Percentiles rank a stretch among this genome's conserved stretches.
phyloP scores from a whole-genome alignment of 2,888 invertebrate genomes.

The Platynereis dumerilii region DNA sequence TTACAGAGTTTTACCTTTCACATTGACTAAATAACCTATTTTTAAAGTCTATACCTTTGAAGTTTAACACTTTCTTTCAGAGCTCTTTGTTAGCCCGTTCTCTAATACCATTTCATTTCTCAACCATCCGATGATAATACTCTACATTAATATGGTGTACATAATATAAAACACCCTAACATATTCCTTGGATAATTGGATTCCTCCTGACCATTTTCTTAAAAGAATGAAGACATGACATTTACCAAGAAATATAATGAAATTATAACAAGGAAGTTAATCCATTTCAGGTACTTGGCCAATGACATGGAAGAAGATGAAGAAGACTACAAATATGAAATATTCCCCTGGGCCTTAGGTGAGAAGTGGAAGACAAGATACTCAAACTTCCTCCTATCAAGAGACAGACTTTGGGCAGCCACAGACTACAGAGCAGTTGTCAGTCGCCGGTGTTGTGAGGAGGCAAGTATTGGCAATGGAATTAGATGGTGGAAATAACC shows the following conservation, averaged over 20 bases:
- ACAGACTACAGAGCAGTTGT: constrained; percentile 67
- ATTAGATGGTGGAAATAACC: too few relatives aligned
- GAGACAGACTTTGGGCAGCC: constrained; percentile 61
- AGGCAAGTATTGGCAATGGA: constrained; percentile 54
- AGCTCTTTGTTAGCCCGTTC: neutral
- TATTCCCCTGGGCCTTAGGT: constrained; percentile 65
- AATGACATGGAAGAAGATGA: constrained; percentile 71
- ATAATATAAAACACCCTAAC: too few relatives aligned
- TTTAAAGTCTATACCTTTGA: too few relatives aligned
- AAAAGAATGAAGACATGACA: neutral
- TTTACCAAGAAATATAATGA: neutral
- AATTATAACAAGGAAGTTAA: neutral
- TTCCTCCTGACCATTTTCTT: too few relatives aligned
- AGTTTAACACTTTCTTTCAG: neutral
- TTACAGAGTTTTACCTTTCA: neutral
- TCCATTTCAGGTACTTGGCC: constrained; percentile 64
- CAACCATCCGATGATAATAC: neutral
- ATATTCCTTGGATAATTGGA: too few relatives aligned
- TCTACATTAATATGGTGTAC: neutral
- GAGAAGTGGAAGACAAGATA: constrained; percentile 57
- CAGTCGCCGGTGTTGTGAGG: constrained; percentile 66
- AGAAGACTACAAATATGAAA: constrained; percentile 65
- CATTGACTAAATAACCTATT: too few relatives aligned
- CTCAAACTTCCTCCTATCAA: constrained; percentile 53
- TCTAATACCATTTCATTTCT: neutral